A percentile compares a stretch with the other conserved stretches of the same genome.
phyloP scores from a whole-genome alignment of 2,888 invertebrate genomes.

The Graphium colonna region DNA sequence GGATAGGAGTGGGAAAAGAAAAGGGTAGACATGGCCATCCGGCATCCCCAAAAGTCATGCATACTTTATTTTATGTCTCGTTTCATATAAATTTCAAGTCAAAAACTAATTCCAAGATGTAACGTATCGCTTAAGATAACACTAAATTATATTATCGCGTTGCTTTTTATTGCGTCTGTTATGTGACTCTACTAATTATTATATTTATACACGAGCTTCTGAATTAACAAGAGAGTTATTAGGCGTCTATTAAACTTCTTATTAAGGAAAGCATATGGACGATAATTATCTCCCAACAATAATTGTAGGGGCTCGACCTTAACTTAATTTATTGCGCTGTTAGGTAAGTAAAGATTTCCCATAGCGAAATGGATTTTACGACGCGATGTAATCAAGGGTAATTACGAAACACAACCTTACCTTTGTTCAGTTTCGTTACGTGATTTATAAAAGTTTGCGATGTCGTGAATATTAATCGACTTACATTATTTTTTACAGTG shows the following conservation, averaged over 20 bases:
- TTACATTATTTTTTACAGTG: too few relatives aligned
- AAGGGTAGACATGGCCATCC: too few relatives aligned
- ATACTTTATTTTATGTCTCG: too few relatives aligned
- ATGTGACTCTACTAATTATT: conserved; percentile 15
- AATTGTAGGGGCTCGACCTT: conserved; percentile 38
- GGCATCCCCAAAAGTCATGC: too few relatives aligned
- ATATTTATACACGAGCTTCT: conserved; percentile 1
- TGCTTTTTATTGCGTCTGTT: neutral
- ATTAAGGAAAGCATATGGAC: conserved; percentile 37
- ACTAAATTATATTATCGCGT: too few relatives aligned
- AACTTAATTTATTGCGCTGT: conserved; percentile 42
- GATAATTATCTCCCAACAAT: conserved; percentile 42
- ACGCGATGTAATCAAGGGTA: conserved; percentile 39
- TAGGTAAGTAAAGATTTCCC: conserved; percentile 28
- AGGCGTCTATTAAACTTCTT: conserved; percentile 48
- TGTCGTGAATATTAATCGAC: neutral
- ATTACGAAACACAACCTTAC: conserved; percentile 20
- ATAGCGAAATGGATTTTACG: conserved; percentile 40
- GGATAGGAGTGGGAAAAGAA: too few relatives aligned
- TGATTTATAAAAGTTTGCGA: conserved; percentile 5
- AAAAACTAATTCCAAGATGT: too few relatives aligned
- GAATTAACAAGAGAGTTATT: conserved; percentile 54
- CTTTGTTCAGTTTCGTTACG: conserved; percentile 13
- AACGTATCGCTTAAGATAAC: too few relatives aligned
- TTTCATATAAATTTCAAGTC: too few relatives aligned